phyloP scores from a whole-genome alignment of 2,797 vertebrate species.

The Prunella strophiata region DNA sequence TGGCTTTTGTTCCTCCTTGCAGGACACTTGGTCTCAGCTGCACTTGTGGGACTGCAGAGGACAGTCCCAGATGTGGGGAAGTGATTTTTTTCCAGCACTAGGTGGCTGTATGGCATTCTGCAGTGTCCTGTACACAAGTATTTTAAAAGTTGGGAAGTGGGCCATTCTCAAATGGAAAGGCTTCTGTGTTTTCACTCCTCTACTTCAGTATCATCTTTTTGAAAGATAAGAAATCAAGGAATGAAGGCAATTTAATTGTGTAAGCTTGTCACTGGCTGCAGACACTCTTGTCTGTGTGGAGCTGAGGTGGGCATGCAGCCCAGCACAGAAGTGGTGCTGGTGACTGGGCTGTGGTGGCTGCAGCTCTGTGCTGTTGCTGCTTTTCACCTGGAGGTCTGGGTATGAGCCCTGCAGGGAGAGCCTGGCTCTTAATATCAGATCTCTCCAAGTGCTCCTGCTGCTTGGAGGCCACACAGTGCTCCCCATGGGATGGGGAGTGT shows the following conservation, averaged over 20 bases:
- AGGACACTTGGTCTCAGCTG: not conserved
- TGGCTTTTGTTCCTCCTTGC: slow-evolving; percentile 17
- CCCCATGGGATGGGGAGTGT: not conserved
- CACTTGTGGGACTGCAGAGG: not conserved
- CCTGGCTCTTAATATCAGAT: not conserved
- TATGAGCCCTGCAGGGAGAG: not conserved
- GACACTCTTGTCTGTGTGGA: not conserved
- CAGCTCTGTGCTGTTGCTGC: not conserved
- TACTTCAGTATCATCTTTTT: not conserved
- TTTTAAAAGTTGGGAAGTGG: not conserved
- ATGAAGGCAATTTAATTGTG: not conserved
- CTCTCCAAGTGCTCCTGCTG: not conserved
- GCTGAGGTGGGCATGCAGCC: not conserved
- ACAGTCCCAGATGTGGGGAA: not conserved
- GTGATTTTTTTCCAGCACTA: not conserved
- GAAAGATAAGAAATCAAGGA: not conserved
- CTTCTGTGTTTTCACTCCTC: not conserved
- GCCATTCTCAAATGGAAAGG: not conserved
- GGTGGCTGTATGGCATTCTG: slow-evolving; percentile 7
- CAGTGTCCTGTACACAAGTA: not conserved
- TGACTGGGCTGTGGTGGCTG: not conserved
- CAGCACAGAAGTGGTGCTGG: not conserved
- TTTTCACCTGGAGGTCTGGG: not conserved
- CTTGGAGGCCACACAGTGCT: not conserved
- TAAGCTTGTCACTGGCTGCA: not conserved